Percentiles rank a stretch among this genome's conserved stretches.
Conservation (phyloP, 2,888 invertebrate genomes). For the Invenusta paracnida region DNA sequence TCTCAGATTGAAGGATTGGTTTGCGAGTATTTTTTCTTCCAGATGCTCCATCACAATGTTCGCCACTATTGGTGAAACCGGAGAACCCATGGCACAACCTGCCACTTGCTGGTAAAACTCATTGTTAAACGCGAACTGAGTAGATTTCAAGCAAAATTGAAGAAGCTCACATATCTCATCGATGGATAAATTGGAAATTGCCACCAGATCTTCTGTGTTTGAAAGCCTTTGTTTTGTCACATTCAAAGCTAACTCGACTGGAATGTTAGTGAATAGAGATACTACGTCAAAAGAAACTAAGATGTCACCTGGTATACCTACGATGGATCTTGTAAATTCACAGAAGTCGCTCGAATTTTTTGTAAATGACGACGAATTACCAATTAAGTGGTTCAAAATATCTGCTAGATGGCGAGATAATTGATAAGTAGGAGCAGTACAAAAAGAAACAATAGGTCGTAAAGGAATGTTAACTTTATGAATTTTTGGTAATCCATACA, state of each 20-base stretch:
- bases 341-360: neutral
- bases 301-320: neutral
- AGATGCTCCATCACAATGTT: neutral
- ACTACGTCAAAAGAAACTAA: neutral
- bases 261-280: neutral
- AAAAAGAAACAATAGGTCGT: constrained; percentile 30
- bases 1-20: neutral
- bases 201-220: neutral
- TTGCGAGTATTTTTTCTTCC: constrained; percentile 21
- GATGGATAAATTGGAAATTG: neutral
- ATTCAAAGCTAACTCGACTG: neutral
- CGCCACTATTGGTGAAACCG: constrained; percentile 28
- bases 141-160: neutral
- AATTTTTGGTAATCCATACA: neutral
- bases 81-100: constrained; percentile 9
- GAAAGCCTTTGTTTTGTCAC: constrained; percentile 24
- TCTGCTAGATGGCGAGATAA: neutral
- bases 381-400: neutral
- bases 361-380: neutral
- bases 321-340: neutral
- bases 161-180: neutral
- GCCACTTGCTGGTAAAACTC: constrained; percentile 14
- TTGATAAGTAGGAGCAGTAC: neutral
- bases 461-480: neutral
- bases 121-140: neutral